Conservation (phyloP, 2,797 vertebrate species). For the Ceryle rudis region DNA sequence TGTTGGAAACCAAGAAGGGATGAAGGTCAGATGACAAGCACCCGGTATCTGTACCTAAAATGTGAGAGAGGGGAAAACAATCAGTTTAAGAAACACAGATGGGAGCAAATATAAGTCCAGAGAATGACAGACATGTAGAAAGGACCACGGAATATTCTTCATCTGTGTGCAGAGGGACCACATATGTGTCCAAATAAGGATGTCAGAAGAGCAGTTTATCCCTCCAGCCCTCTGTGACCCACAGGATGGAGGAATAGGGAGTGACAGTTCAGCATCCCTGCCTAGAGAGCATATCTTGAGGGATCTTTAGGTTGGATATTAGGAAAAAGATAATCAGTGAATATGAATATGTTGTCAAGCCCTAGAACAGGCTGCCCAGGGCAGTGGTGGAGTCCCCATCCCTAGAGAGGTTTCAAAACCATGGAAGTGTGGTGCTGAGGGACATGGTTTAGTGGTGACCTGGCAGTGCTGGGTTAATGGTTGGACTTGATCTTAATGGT, state of each 20-base stretch:
- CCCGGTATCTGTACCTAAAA: not conserved
- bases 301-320: not conserved
- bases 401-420: not conserved
- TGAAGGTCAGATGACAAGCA: not conserved
- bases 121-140: accelerated
- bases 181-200: accelerated
- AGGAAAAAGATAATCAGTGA: not conserved
- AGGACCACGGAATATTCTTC: not conserved
- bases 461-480: not conserved
- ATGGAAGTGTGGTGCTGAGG: not conserved
- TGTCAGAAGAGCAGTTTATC: not conserved
- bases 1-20: not conserved
- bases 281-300: not conserved
- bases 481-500: not conserved
- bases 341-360: not conserved
- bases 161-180: not conserved
- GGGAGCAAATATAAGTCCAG: not conserved
- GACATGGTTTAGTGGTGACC: not conserved
- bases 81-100: not conserved
- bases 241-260: accelerated
- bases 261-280: not conserved
- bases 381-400: not conserved
- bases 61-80: not conserved
- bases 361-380: not conserved
- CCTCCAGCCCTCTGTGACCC: not conserved